phyloP scores from a whole-genome alignment of 2,888 invertebrate genomes.

The Xanthia icteritia region DNA sequence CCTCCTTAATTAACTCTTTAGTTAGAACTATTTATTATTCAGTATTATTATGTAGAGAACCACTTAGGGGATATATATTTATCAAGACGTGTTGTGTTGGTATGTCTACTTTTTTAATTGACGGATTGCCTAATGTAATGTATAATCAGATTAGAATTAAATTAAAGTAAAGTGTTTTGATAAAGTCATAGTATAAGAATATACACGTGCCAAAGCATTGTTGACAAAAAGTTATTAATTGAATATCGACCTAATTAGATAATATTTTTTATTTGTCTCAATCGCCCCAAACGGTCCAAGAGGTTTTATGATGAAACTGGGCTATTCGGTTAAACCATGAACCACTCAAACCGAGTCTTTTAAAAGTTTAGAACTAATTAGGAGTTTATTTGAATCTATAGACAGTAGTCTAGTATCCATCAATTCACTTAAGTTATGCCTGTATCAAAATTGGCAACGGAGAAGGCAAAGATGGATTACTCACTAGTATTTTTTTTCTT shows the following conservation, averaged over 20 bases:
- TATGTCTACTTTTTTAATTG: not conserved
- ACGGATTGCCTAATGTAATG: not conserved
- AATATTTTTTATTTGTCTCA: not conserved
- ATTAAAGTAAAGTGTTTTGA: not conserved
- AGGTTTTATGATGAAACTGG: not conserved
- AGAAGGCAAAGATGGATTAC: not conserved
- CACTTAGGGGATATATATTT: not conserved
- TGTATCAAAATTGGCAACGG: too few species aligned
- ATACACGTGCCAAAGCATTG: not conserved
- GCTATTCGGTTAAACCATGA: not conserved
- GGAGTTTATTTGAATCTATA: not conserved
- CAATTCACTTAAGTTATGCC: not conserved
- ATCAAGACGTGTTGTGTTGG: not conserved
- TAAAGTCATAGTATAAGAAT: constrained; percentile 2
- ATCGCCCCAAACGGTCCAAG: not conserved
- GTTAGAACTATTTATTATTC: not conserved
- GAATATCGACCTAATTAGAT: constrained; percentile 13
- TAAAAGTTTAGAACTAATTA: not conserved
- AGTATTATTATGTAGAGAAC: not conserved
- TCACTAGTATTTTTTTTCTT: not conserved
- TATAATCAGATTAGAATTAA: constrained; percentile 9
- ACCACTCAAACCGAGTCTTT: not conserved
- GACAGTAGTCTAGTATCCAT: not conserved
- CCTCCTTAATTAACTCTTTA: not conserved
- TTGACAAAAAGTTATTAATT: not conserved